phyloP scores from a whole-genome alignment of 2,888 invertebrate species.

The Melinopterus prodromus region DNA sequence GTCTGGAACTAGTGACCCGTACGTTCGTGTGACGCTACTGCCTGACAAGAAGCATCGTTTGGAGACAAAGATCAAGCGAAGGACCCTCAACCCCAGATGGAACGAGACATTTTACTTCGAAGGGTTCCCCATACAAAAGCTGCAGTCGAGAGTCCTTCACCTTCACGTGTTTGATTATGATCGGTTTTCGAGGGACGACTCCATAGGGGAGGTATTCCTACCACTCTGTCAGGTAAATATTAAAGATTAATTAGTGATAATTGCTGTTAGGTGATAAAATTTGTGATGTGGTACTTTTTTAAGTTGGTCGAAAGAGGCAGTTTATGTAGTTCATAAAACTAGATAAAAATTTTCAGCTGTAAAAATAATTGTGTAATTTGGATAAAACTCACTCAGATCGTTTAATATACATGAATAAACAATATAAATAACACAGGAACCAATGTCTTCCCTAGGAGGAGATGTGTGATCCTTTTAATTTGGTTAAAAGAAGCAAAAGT shows the following conservation, averaged over 20 bases:
- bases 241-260: background rate
- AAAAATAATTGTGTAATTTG: no score
- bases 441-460: no score
- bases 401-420: no score
- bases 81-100: conserved; percentile 91
- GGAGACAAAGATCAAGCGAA: conserved; percentile 91
- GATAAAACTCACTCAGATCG: no score
- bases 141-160: conserved; percentile 90
- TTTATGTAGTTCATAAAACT: background rate
- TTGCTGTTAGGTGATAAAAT: background rate
- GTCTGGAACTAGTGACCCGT: conserved; percentile 92
- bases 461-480: no score
- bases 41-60: conserved; percentile 93
- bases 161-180: conserved; percentile 95
- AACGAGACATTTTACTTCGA: conserved; percentile 96
- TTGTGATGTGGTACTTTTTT: background rate
- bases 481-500: no score
- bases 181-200: conserved; percentile 92
- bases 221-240: conserved; percentile 85
- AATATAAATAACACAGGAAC: no score
- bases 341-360: no score
- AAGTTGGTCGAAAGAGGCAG: background rate
- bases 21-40: conserved; percentile 86
- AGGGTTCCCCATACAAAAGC: conserved; percentile 92
- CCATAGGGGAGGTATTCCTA: conserved; percentile 92